A percentile compares a stretch with the other conserved stretches of the same genome.
Conservation (phyloP, 1,140 invertebrate species). For the Littorina saxatilis region DNA sequence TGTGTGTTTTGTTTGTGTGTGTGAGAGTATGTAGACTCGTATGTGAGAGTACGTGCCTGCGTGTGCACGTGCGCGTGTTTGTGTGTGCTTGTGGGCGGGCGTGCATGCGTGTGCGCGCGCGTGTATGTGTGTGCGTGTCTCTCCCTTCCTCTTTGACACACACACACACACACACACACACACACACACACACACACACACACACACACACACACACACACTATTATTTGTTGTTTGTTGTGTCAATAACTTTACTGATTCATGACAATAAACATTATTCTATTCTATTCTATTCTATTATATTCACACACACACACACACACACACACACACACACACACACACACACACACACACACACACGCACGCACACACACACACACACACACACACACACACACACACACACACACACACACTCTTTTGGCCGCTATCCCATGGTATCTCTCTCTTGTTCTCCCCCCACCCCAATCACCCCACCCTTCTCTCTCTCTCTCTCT, state of each 20-base stretch:
- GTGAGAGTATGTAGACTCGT: too few relatives aligned
- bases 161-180: neutral
- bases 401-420: neutral
- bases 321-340: neutral
- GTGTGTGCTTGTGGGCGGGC: too few relatives aligned
- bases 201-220: too few relatives aligned
- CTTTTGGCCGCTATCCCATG: neutral
- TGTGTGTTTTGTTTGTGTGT: too few relatives aligned
- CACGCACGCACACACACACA: neutral
- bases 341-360: neutral
- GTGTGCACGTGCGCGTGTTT: too few relatives aligned
- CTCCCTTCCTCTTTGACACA: neutral
- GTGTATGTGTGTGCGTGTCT: neutral
- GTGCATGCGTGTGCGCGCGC: too few relatives aligned
- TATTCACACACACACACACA: neutral
- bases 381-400: neutral
- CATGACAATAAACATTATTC: too few relatives aligned
- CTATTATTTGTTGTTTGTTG: too few relatives aligned
- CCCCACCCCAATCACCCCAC: neutral
- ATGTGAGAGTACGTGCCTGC: too few relatives aligned
- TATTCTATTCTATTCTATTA: neutral
- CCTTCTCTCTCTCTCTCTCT: constrained; percentile 16
- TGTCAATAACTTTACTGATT: too few relatives aligned
- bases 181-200: neutral
- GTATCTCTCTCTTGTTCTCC: neutral